Conservation (phyloP, 2,888 invertebrate genomes). For the Patella caerulea region DNA sequence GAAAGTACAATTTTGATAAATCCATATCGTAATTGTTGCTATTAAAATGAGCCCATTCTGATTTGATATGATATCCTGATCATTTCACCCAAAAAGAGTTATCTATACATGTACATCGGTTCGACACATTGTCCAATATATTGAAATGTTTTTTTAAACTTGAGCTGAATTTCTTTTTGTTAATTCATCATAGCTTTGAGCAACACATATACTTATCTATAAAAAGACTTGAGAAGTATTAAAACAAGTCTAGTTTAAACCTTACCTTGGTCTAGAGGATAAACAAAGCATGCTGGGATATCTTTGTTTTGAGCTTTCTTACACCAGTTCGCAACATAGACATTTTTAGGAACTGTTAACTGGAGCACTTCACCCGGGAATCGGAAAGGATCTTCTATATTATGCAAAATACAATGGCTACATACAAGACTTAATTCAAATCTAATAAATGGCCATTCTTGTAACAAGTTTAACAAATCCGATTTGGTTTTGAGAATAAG, state of each 20-base stretch:
- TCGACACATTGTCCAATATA: too few relatives aligned
- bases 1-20: too few relatives aligned
- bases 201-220: background rate
- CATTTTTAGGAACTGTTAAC: constrained; percentile 47
- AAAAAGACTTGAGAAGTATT: background rate
- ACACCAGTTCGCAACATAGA: constrained; percentile 50
- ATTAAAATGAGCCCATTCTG: too few relatives aligned
- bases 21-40: too few relatives aligned
- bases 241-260: background rate
- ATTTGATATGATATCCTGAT: too few relatives aligned
- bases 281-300: constrained; percentile 59
- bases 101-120: too few relatives aligned
- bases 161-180: background rate
- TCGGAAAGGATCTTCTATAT: constrained; percentile 46
- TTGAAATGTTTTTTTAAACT: background rate
- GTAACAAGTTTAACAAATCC: constrained; percentile 51
- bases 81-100: too few relatives aligned
- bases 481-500: constrained; percentile 47
- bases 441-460: constrained; percentile 63
- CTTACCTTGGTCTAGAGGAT: constrained; percentile 59
- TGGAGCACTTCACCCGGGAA: constrained; percentile 59
- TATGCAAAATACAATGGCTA: constrained; percentile 55
- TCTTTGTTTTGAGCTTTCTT: constrained; percentile 38
- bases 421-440: constrained; percentile 55
- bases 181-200: background rate